A percentile compares a stretch with the other conserved stretches of the same genome.
Conservation (phyloP, 2,113 vertebrate genomes). For the Lates calcarifer region DNA sequence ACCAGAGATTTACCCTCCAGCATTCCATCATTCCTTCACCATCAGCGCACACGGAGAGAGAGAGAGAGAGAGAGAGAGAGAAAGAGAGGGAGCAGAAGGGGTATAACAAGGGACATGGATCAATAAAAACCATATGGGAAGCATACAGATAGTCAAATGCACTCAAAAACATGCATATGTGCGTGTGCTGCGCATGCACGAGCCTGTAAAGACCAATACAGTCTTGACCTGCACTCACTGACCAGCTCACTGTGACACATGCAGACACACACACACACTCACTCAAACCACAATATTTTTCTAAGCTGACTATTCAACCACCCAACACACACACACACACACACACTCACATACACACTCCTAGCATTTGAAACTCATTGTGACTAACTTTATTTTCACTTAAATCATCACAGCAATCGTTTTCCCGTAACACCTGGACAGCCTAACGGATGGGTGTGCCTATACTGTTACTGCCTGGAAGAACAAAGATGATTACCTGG, state of each 20-base stretch:
- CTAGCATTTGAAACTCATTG: slow-evolving; percentile 31
- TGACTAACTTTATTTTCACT: slow-evolving; percentile 52
- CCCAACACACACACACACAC: not conserved
- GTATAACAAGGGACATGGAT: slow-evolving; percentile 67
- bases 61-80: slow-evolving; percentile 27
- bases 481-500: slow-evolving; percentile 23
- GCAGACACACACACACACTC: slow-evolving; percentile 21
- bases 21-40: slow-evolving; percentile 82
- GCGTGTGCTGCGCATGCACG: slow-evolving; percentile 8
- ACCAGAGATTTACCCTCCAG: slow-evolving; percentile 80
- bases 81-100: slow-evolving; percentile 59
- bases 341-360: not conserved
- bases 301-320: slow-evolving; percentile 25
- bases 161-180: slow-evolving; percentile 29
- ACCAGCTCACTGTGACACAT: slow-evolving; percentile 52
- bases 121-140: slow-evolving; percentile 81
- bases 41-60: slow-evolving; percentile 59
- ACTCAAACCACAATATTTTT: slow-evolving; percentile 49
- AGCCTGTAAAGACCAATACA: not conserved
- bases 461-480: slow-evolving; percentile 11
- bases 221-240: slow-evolving; percentile 33
- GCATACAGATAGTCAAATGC: slow-evolving; percentile 55
- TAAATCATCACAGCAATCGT: slow-evolving; percentile 33
- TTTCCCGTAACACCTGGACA: slow-evolving; percentile 61
- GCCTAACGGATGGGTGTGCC: slow-evolving; percentile 39